phyloP scores from a whole-genome alignment of 2,888 invertebrate species.

The Limnephilus auricula region DNA sequence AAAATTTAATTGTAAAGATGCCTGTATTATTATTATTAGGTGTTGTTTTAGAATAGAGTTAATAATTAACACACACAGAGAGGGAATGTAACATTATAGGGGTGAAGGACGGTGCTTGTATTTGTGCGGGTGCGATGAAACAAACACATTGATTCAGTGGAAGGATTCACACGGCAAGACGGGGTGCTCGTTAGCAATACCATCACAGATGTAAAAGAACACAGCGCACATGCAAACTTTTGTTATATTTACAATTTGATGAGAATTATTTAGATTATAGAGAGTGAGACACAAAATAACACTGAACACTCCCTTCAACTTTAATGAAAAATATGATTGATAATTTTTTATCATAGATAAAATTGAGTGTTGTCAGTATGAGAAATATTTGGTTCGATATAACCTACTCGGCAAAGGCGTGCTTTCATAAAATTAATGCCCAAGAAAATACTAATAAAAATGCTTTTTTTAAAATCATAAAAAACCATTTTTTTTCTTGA shows the following conservation, averaged over 20 bases:
- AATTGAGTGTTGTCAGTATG: not conserved
- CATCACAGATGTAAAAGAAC: constrained; percentile 21
- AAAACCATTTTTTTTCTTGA: not conserved
- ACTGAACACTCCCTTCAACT: too few relatives aligned
- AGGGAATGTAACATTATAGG: constrained; percentile 6
- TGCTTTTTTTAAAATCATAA: not conserved
- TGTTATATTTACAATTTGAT: not conserved
- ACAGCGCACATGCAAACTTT: constrained; percentile 25
- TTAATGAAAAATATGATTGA: not conserved
- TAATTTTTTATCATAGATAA: not conserved
- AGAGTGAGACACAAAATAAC: not conserved
- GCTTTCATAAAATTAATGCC: not conserved
- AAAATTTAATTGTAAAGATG: not conserved
- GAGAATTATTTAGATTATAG: not conserved
- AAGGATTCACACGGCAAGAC: constrained; percentile 50
- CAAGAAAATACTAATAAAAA: not conserved
- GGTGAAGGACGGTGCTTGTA: constrained; percentile 46
- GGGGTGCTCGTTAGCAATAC: constrained; percentile 46
- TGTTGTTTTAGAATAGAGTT: not conserved
- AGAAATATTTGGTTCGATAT: not conserved
- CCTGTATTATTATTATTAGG: not conserved
- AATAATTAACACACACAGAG: constrained; percentile 25
- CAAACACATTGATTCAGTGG: constrained; percentile 52
- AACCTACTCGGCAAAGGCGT: not conserved
- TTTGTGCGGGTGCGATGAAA: constrained; percentile 50